Conservation (phyloP, 2,797 vertebrate species). For the Hypotaenidia philippensis region DNA sequence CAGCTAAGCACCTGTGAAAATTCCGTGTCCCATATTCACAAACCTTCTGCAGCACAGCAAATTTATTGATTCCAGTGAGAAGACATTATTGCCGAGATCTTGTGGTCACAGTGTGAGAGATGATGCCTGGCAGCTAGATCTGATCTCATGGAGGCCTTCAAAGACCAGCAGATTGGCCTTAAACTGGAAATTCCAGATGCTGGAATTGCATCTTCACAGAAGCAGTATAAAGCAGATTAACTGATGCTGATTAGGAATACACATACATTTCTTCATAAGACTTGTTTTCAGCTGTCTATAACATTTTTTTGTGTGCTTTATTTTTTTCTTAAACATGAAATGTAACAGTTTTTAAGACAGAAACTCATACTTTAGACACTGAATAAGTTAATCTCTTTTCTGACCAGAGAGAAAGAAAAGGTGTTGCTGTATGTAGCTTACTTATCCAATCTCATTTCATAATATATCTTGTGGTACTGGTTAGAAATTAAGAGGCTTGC, state of each 20-base stretch:
- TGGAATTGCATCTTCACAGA: background rate
- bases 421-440: background rate
- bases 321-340: background rate
- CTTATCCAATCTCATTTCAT: background rate
- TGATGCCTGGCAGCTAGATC: background rate
- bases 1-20: constrained; percentile 26
- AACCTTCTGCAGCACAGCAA: constrained; percentile 76
- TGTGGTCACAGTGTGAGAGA: background rate
- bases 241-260: background rate
- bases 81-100: background rate
- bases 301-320: background rate
- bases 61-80: background rate
- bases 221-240: background rate
- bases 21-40: constrained; percentile 84
- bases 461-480: background rate
- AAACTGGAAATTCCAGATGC: background rate
- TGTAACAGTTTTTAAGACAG: background rate
- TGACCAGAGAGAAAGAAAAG: background rate
- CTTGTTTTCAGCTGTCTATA: background rate
- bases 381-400: background rate
- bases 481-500: background rate
- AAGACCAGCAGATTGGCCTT: background rate
- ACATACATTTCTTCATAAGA: background rate
- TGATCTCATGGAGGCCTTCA: background rate
- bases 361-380: background rate